A percentile compares a stretch with the other conserved stretches of the same genome.
These are phyloP conservation scores for Salticus scenicus DNA, from an alignment of 2,888 invertebrate genomes.

Conservation along the genomic window DNA sequence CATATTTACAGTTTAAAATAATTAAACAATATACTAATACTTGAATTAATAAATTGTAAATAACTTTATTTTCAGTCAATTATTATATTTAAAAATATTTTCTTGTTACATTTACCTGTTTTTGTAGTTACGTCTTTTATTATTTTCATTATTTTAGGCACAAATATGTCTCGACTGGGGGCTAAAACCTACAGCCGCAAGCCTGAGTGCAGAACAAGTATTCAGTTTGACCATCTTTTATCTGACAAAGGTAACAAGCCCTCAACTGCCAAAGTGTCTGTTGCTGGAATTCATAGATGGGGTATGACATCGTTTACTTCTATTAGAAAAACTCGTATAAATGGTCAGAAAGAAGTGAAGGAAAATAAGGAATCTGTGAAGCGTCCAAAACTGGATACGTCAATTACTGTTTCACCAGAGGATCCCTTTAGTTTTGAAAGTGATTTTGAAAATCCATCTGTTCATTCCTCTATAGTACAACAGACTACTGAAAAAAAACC, in stretches of 20 bases:
- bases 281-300: conserved; percentile 95
- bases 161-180: conserved; percentile 69
- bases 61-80: too few species aligned
- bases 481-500: conserved; percentile 29
- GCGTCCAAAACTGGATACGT: conserved; percentile 48
- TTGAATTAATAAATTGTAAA: too few species aligned
- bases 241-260: conserved; percentile 81
- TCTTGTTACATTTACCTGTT: too few species aligned
- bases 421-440: conserved; percentile 72
- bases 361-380: conserved; percentile 43
- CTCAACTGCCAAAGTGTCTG: conserved; percentile 86
- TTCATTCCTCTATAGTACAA: conserved; percentile 9
- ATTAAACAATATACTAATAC: too few species aligned
- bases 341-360: conserved; percentile 77
- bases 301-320: conserved; percentile 95
- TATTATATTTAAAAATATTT: too few species aligned
- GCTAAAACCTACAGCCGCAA: conserved; percentile 71
- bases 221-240: conserved; percentile 79
- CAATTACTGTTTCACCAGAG: conserved; percentile 25
- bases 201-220: conserved; percentile 76
- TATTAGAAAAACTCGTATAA: conserved; percentile 84
- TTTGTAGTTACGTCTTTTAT: too few species aligned
- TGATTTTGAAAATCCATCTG: conserved; percentile 44
- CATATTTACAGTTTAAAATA: too few species aligned
- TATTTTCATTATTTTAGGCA: conserved; percentile 26